Percentiles rank a stretch among this genome's conserved stretches.
These are phyloP conservation scores for Strix occidentalis DNA, from an alignment of 2,797 vertebrate genomes.

Conservation along the genomic window DNA sequence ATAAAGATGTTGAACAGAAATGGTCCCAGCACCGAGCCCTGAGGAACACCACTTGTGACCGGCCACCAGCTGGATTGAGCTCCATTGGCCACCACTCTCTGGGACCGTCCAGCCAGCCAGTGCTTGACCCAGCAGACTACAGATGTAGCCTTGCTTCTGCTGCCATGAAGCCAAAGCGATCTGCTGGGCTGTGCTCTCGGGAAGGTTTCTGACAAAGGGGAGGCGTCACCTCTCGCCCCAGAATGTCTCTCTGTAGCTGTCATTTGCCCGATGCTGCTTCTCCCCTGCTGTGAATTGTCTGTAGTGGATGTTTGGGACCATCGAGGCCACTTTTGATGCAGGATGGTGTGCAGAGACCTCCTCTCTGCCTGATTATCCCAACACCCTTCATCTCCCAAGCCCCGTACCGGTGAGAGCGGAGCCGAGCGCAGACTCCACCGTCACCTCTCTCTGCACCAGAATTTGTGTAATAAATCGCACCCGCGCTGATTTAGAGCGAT, in stretches of 20 bases:
- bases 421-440: background rate
- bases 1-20: no score
- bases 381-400: background rate
- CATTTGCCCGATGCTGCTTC: background rate
- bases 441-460: background rate
- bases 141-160: background rate
- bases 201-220: background rate
- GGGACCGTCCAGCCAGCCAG: no score
- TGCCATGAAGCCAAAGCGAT: background rate
- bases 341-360: background rate
- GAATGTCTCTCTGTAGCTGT: background rate
- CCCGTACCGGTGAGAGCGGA: background rate
- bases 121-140: no score
- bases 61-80: no score
- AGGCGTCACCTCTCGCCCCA: background rate
- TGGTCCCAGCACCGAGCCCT: no score
- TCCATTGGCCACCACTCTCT: no score
- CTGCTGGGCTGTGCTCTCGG: background rate
- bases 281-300: background rate
- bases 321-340: accelerated
- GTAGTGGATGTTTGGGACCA: background rate
- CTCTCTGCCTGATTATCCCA: background rate
- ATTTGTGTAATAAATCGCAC: background rate
- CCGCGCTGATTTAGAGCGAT: background rate
- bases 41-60: no score